Evolutionary conservation across 2,113 vertebrate species (phyloP).

Genomic region (Emydocephalus ijimae): DNA sequence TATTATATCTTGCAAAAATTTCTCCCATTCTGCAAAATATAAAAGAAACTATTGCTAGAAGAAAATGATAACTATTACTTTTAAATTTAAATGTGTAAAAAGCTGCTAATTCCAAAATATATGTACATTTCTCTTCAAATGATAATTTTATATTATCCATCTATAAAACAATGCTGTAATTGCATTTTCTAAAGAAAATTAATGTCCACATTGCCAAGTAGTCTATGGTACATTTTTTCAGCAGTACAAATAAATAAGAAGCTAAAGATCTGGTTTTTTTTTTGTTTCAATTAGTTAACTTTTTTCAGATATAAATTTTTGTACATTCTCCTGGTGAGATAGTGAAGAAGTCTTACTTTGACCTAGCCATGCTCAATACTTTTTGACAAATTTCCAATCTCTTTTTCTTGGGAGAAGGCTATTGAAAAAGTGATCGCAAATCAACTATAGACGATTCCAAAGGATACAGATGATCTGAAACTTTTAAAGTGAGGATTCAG

Average conservation of each 20-base stretch:
- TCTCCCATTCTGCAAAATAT: slow-evolving; percentile 69
- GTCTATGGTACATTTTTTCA: background rate
- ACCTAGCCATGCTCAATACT: background rate
- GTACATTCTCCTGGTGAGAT: background rate
- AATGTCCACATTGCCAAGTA: background rate
- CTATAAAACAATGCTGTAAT: background rate
- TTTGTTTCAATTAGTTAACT: background rate
- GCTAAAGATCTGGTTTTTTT: background rate
- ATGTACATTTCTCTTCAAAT: slow-evolving; percentile 19
- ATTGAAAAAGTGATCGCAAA: background rate
- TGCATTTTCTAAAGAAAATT: background rate
- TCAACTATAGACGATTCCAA: background rate
- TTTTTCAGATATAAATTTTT: background rate
- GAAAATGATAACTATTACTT: slow-evolving; percentile 7
- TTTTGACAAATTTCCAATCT: background rate
- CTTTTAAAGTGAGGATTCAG: background rate
- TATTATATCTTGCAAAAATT: slow-evolving; percentile 62
- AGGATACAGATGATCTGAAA: background rate
- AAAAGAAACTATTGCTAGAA: slow-evolving; percentile 18
- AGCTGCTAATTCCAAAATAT: background rate
- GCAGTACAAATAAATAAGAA: background rate
- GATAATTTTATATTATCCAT: background rate
- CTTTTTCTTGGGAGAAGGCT: background rate
- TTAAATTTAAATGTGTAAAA: background rate
- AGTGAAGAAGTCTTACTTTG: background rate